phyloP scores from a whole-genome alignment of 2,888 invertebrate species.

The Crematogaster levior region DNA sequence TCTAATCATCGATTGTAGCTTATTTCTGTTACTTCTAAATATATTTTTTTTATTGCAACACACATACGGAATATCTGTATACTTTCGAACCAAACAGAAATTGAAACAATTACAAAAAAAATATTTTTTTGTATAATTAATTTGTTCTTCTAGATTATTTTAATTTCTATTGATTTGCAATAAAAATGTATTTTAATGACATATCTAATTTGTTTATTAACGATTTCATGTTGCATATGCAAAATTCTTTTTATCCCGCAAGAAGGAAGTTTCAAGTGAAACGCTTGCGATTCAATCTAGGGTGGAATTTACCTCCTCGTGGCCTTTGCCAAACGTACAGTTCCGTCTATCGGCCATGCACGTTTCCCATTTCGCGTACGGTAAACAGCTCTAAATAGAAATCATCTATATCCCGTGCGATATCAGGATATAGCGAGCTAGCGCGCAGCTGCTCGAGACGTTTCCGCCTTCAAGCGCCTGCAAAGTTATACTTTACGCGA shows the following conservation, averaged over 20 bases:
- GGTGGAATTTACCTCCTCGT: background rate
- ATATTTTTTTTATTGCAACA: background rate
- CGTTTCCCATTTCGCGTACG: slow-evolving; percentile 45
- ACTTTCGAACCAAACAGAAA: background rate
- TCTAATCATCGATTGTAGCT: background rate
- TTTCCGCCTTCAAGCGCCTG: slow-evolving; percentile 58
- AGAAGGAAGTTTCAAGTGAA: slow-evolving; percentile 6
- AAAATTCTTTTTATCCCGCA: slow-evolving; percentile 8
- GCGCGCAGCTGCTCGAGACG: slow-evolving; percentile 54
- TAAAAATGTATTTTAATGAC: background rate
- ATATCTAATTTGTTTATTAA: background rate
- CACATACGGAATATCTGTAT: background rate
- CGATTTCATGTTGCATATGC: background rate
- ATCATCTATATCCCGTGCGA: slow-evolving; percentile 15
- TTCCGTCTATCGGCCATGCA: slow-evolving; percentile 56
- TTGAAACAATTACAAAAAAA: background rate
- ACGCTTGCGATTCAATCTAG: background rate
- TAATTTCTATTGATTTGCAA: background rate
- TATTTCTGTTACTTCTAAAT: background rate
- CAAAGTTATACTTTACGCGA: slow-evolving; percentile 57
- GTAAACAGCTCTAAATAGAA: slow-evolving; percentile 54
- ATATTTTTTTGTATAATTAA: background rate
- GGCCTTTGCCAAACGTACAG: slow-evolving; percentile 44
- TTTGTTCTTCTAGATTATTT: background rate
- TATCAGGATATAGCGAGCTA: slow-evolving; percentile 44